A percentile compares a stretch with the other conserved stretches of the same genome.
Evolutionary conservation across 2,113 vertebrate species (phyloP).

Genomic region (Arizona elegans): DNA sequence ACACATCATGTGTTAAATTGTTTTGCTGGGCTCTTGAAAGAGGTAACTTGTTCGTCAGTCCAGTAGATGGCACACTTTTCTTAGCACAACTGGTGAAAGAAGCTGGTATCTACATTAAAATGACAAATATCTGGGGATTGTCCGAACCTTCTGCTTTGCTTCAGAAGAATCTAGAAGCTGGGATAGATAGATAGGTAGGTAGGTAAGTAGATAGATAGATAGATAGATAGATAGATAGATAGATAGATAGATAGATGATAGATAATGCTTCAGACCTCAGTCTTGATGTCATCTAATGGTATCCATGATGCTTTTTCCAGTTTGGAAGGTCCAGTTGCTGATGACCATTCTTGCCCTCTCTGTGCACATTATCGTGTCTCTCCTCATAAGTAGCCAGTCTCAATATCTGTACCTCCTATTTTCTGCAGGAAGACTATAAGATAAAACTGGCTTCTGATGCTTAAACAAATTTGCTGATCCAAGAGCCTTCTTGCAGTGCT

Average conservation of each 20-base stretch:
- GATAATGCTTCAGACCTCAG: not conserved
- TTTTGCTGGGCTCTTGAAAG: too few relatives aligned
- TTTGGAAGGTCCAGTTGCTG: not conserved
- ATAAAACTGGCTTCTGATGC: not conserved
- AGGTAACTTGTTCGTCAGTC: not conserved
- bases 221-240: not conserved
- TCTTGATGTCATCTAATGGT: not conserved
- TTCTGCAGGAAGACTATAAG: not conserved
- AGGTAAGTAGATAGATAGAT: not conserved
- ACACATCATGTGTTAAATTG: not conserved
- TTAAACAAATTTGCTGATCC: slow-evolving; percentile 9
- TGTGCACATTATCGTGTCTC: not conserved
- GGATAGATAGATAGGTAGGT: not conserved
- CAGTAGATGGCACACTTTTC: slow-evolving; percentile 66
- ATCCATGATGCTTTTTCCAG: not conserved
- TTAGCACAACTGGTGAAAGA: slow-evolving; percentile 11
- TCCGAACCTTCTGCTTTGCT: not conserved
- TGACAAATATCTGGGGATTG: not conserved
- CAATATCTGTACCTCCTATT: not conserved
- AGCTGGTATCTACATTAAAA: not conserved
- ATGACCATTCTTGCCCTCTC: not conserved
- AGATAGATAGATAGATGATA: not conserved
- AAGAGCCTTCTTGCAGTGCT: not conserved
- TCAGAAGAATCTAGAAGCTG: not conserved
- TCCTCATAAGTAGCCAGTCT: too few relatives aligned